Evolutionary conservation across 1,140 invertebrate species (phyloP).

Genomic region (Zaprionus lachaisei): DNA sequence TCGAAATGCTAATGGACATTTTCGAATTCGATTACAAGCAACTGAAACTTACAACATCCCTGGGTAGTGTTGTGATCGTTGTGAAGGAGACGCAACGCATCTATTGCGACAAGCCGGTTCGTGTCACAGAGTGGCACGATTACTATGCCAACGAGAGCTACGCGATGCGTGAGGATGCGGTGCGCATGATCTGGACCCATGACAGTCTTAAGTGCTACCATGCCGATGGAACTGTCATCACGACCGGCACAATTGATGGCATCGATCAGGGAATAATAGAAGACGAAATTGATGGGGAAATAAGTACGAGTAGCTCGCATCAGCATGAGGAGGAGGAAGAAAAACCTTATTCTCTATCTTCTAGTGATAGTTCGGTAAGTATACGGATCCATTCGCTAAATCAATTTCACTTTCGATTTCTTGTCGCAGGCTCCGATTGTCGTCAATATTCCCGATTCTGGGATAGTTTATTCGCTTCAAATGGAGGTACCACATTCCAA

Average conservation of each 20-base stretch:
- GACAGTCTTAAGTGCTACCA: conserved; percentile 66
- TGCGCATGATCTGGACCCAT: conserved; percentile 65
- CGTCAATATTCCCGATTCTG: not conserved
- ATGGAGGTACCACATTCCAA: not conserved
- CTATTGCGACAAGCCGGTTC: conserved; percentile 53
- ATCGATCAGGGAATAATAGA: conserved; percentile 38
- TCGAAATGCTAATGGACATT: conserved; percentile 47
- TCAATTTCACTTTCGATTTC: not conserved
- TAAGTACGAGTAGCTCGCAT: conserved; percentile 70
- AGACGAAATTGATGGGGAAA: conserved; percentile 59
- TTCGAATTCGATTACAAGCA: conserved; percentile 60
- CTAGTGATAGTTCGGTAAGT: not conserved
- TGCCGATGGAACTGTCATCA: conserved; percentile 67
- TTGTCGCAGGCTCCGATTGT: not conserved
- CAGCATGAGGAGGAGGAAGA: not conserved
- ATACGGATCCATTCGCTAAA: not conserved
- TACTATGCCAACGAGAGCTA: conserved; percentile 75
- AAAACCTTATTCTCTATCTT: not conserved
- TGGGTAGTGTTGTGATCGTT: conserved; percentile 66
- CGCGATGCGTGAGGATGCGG: conserved; percentile 68
- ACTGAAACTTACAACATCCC: conserved; percentile 63
- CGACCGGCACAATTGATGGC: conserved; percentile 25
- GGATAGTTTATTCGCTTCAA: not conserved
- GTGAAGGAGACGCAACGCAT: conserved; percentile 37
- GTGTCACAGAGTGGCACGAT: conserved; percentile 73